phyloP scores from a whole-genome alignment of 2,888 invertebrate species.

The Blastobasis lacticolella region DNA sequence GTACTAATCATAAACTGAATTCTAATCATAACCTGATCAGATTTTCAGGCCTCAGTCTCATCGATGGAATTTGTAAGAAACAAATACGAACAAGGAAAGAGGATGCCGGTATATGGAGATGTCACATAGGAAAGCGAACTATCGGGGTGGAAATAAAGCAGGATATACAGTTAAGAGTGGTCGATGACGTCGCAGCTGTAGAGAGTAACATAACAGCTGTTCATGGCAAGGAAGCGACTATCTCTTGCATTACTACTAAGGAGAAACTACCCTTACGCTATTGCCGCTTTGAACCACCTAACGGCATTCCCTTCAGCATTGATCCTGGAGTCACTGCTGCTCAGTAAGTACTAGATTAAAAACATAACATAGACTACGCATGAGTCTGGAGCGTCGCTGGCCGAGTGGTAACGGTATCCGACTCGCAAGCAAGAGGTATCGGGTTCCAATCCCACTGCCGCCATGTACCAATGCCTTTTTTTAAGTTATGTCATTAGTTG shows the following conservation, averaged over 20 bases:
- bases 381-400: too few relatives aligned
- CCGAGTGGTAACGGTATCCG: too few relatives aligned
- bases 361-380: too few relatives aligned
- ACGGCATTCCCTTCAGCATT: slow-evolving; percentile 57
- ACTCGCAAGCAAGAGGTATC: too few relatives aligned
- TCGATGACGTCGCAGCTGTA: slow-evolving; percentile 47
- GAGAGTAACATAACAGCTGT: slow-evolving; percentile 34
- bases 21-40: slow-evolving; percentile 21
- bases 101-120: slow-evolving; percentile 62
- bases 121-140: slow-evolving; percentile 52
- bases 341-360: slow-evolving; percentile 35
- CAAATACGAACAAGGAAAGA: slow-evolving; percentile 32
- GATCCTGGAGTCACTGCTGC: slow-evolving; percentile 40
- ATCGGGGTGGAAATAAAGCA: slow-evolving; percentile 45
- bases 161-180: slow-evolving; percentile 43
- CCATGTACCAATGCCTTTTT: too few relatives aligned
- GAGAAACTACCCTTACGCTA: slow-evolving; percentile 49
- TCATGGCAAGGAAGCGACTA: slow-evolving; percentile 40
- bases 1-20: too few relatives aligned
- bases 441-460: too few relatives aligned
- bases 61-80: slow-evolving; percentile 51
- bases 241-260: slow-evolving; percentile 54
- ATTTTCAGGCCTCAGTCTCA: slow-evolving; percentile 45
- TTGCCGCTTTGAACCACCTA: slow-evolving; percentile 66
- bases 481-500: too few relatives aligned